phyloP scores from a whole-genome alignment of 2,888 invertebrate species.

The Lypha dubia region DNA sequence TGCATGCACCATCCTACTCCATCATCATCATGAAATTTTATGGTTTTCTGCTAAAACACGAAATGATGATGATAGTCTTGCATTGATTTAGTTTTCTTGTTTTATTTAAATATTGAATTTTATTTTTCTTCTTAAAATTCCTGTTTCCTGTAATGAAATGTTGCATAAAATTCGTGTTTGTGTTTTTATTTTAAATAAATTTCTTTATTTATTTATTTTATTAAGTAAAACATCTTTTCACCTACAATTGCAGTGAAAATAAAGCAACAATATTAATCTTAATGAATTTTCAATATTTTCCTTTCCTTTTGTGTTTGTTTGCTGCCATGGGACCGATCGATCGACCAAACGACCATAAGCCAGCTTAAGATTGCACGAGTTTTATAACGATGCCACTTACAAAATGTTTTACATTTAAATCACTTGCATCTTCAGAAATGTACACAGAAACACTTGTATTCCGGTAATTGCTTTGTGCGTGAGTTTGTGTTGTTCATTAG shows the following conservation, averaged over 20 bases:
- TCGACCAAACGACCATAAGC: not conserved
- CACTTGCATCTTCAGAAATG: not conserved
- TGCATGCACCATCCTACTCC: conserved; percentile 23
- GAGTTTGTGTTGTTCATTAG: conserved; percentile 27
- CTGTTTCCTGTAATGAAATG: conserved; percentile 35
- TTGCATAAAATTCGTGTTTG: conserved; percentile 68
- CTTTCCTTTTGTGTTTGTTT: conserved; percentile 22
- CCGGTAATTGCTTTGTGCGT: conserved; percentile 13
- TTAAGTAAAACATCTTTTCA: conserved; percentile 56
- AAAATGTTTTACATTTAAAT: conserved; percentile 9
- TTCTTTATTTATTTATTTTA: conserved; percentile 32
- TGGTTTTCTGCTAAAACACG: conserved; percentile 20
- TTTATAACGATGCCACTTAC: conserved; percentile 17
- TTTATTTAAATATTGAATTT: not conserved
- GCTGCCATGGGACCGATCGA: not conserved
- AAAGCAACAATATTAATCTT: conserved; percentile 40
- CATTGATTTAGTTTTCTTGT: conserved; percentile 29
- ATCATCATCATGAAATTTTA: conserved; percentile 8
- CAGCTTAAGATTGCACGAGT: conserved; percentile 48
- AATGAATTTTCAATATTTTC: conserved; percentile 54
- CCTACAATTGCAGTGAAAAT: conserved; percentile 56
- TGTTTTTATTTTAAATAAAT: conserved; percentile 44
- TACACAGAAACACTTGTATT: conserved; percentile 10
- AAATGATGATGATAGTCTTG: conserved; percentile 10
- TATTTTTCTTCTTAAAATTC: conserved; percentile 3